Evolutionary conservation across 2,797 vertebrate species (phyloP).

Genomic region (Spondyliosoma cantharus): DNA sequence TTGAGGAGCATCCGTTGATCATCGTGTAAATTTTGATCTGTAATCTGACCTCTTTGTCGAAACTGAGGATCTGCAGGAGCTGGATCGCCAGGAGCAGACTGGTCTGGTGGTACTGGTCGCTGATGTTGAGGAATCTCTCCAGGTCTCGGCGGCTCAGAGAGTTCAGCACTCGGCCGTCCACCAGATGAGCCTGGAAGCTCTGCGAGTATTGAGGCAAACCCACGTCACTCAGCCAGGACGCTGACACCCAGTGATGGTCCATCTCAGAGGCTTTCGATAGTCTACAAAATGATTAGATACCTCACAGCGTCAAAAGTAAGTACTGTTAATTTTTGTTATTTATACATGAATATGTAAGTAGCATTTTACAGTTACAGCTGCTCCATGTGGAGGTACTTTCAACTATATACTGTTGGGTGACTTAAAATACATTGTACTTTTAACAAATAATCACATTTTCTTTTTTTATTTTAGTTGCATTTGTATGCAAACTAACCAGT

Average conservation of each 20-base stretch:
- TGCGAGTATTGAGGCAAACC: constrained; percentile 90
- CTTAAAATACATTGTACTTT: no score
- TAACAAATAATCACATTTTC: no score
- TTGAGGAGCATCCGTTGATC: not conserved
- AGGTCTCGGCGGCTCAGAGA: constrained; percentile 88
- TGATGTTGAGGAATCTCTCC: constrained; percentile 86
- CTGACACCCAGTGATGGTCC: constrained; percentile 92
- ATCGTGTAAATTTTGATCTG: not conserved
- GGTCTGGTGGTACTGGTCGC: constrained; percentile 88
- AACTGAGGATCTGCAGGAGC: constrained; percentile 87
- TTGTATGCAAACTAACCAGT: no score
- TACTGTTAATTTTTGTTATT: no score
- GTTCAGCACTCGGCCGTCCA: constrained; percentile 88
- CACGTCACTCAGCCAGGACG: constrained; percentile 90
- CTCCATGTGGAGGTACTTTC: no score
- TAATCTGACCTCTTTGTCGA: constrained; percentile 88
- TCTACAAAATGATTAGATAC: constrained; percentile 62
- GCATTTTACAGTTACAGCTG: no score
- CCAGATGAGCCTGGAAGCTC: constrained; percentile 87
- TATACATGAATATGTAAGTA: no score
- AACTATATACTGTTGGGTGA: no score
- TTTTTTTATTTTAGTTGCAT: no score
- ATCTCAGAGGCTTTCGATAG: constrained; percentile 89
- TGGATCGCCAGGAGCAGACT: constrained; percentile 90
- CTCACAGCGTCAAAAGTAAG: no score